phyloP scores from a whole-genome alignment of 2,113 vertebrate species.

The Myodes glareolus region DNA sequence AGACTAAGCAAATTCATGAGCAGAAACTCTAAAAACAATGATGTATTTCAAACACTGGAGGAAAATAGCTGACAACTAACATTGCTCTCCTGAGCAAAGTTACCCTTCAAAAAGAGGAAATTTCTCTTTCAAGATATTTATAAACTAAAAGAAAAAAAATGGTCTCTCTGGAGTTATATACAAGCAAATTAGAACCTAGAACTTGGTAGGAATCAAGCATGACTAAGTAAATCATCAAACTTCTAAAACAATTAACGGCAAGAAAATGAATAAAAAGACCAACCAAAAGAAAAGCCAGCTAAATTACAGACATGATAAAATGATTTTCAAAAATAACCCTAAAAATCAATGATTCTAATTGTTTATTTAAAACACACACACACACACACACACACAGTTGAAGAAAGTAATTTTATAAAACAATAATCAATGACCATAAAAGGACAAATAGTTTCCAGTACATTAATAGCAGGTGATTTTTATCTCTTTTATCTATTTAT shows the following conservation, averaged over 20 bases:
- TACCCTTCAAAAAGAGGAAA: not conserved
- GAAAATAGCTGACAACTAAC: not conserved
- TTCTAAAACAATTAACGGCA: not conserved
- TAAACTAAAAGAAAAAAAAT: not conserved
- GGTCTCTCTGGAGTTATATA: not conserved
- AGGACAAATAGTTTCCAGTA: not conserved
- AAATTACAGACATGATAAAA: not conserved
- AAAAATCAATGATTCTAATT: not conserved
- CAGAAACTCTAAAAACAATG: not conserved
- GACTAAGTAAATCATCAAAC: not conserved
- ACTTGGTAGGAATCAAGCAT: not conserved
- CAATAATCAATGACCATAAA: not conserved
- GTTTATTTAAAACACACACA: not conserved
- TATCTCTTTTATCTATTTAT: too few relatives aligned
- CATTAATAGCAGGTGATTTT: not conserved
- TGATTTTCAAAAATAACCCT: not conserved
- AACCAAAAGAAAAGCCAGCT: not conserved
- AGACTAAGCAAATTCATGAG: not conserved
- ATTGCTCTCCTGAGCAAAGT: not conserved
- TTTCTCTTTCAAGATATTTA: not conserved
- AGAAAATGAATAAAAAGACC: not conserved
- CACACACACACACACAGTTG: not conserved
- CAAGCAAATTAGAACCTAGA: not conserved
- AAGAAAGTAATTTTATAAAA: not conserved
- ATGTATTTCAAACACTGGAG: not conserved